phyloP scores from a whole-genome alignment of 2,113 vertebrate genomes.

The Chelonoidis abingdonii region DNA sequence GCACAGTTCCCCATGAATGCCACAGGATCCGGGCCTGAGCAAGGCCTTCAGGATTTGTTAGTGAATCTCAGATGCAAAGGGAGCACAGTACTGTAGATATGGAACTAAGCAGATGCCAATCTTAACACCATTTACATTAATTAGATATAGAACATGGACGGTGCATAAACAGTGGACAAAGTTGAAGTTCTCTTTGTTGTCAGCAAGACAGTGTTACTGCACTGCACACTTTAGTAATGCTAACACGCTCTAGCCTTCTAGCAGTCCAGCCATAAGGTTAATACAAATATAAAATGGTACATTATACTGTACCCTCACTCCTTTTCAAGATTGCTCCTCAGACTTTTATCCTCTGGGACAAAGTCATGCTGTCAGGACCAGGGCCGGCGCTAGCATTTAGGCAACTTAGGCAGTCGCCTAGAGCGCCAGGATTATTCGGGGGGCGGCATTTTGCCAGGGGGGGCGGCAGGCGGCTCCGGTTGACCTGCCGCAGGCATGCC shows the following conservation, averaged over 20 bases:
- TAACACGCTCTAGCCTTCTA: slow-evolving; percentile 58
- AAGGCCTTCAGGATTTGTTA: background rate
- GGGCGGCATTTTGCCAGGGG: too few relatives aligned
- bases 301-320: slow-evolving; percentile 34
- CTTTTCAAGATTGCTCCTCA: slow-evolving; percentile 24
- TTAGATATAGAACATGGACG: background rate
- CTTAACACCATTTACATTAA: background rate
- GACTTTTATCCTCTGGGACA: slow-evolving; percentile 29
- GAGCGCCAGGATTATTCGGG: too few relatives aligned
- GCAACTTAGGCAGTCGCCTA: too few relatives aligned
- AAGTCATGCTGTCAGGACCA: slow-evolving; percentile 34
- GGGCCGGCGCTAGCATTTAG: too few relatives aligned
- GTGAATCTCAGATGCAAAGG: background rate
- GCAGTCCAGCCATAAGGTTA: slow-evolving; percentile 48
- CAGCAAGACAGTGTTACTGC: background rate
- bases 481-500: too few relatives aligned
- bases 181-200: background rate
- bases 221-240: background rate
- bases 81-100: background rate
- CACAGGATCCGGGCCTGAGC: accelerated
- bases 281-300: slow-evolving; percentile 32
- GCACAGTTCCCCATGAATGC: accelerated
- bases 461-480: too few relatives aligned
- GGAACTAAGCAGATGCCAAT: background rate
- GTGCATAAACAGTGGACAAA: background rate